Evolutionary conservation across 2,888 invertebrate species (phyloP).

Genomic region (Drosophila neonasuta): DNA sequence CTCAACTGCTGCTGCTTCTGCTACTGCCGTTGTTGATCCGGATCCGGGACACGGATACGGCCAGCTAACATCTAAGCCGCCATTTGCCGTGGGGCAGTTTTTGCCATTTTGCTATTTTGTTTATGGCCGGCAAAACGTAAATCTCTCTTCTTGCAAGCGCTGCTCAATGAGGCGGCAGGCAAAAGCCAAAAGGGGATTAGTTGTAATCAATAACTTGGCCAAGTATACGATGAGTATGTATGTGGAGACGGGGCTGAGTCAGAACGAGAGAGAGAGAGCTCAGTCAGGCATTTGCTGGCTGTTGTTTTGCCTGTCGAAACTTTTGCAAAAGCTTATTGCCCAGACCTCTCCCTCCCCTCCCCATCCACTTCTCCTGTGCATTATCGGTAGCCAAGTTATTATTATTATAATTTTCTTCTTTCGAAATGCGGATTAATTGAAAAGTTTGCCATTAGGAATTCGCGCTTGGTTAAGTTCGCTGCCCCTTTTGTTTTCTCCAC

Average conservation of each 20-base stretch:
- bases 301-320: conserved; percentile 67
- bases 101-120: conserved; percentile 67
- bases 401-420: conserved; percentile 71
- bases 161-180: conserved; percentile 76
- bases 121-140: conserved; percentile 63
- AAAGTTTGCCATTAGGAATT: conserved; percentile 74
- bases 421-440: conserved; percentile 75
- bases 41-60: conserved; percentile 38
- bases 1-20: too few relatives aligned
- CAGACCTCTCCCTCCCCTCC: not conserved
- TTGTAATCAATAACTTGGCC: conserved; percentile 76
- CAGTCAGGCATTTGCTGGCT: conserved; percentile 28
- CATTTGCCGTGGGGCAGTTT: conserved; percentile 36
- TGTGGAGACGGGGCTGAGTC: conserved; percentile 12
- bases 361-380: conserved; percentile 6
- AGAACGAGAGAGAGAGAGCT: not conserved
- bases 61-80: conserved; percentile 48
- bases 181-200: conserved; percentile 76
- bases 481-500: conserved; percentile 40
- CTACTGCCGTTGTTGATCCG: conserved; percentile 25
- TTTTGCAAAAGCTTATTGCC: conserved; percentile 51
- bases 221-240: conserved; percentile 26
- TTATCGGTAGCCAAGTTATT: conserved; percentile 59
- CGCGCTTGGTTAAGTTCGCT: conserved; percentile 67
- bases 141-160: conserved; percentile 49